Evolutionary conservation across 2,797 vertebrate genomes (phyloP).

Genomic region (Dromococcyx pavoninus): DNA sequence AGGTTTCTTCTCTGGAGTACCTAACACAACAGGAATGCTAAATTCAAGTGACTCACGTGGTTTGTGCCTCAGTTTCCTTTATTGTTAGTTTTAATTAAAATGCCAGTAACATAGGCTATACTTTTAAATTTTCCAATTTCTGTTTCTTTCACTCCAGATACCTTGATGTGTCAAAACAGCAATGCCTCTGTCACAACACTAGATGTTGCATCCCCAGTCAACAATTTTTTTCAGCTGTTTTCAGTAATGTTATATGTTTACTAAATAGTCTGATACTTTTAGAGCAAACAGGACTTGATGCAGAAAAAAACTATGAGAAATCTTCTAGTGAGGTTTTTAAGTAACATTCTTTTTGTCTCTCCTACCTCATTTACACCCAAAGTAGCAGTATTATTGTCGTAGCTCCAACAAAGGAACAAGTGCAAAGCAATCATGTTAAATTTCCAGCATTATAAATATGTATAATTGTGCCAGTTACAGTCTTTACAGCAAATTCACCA

Average conservation of each 20-base stretch:
- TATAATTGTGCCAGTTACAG: background rate
- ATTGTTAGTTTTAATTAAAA: background rate
- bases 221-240: background rate
- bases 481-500: background rate
- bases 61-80: background rate
- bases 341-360: background rate
- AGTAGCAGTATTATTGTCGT: background rate
- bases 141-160: background rate
- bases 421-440: background rate
- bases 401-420: background rate
- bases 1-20: background rate
- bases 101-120: background rate
- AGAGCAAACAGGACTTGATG: background rate
- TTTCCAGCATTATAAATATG: background rate
- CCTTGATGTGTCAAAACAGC: background rate
- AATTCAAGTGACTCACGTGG: background rate
- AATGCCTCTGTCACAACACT: no score
- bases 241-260: background rate
- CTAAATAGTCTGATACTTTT: background rate
- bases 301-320: background rate
- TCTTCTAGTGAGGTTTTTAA: background rate
- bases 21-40: background rate
- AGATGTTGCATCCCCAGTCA: background rate
- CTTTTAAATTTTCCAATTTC: background rate
- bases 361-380: background rate